Evolutionary conservation across 2,888 invertebrate genomes (phyloP), one percentile per base, ranked within the genome.

Genomic region (Lutraria lutraria): DNA sequence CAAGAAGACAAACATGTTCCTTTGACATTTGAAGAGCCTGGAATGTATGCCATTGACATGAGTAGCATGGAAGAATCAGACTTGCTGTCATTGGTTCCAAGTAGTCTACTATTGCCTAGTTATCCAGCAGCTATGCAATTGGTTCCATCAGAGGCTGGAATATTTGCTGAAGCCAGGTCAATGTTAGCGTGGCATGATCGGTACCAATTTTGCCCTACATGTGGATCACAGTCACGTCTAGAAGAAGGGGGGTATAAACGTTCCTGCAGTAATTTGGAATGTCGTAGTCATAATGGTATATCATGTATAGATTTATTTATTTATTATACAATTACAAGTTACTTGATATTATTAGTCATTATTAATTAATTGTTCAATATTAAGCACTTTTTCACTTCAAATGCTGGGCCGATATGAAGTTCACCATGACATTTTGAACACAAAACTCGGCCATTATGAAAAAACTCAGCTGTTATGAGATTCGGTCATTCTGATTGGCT

Each of bases 131-230:
- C 94, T 19, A 92, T 96, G 94, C 94, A 94, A 85, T 88, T 96
- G 86, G 91, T 93, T n/a, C 91, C 94, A 10, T 88, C 93, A 0
- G 95, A 96, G 34, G 96, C 96, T 15, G 96, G 95, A 0, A 94
- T 96, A 53, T 95, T 94, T 91, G 96, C 96, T 31, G 96, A 97
- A 89, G 96, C 97, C 6, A 92, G 96, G 60, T 95, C 96, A 0
- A 93, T 97, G 80, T 91, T 97, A 81, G 96, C 96, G 25, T 97
- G 97, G 97, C 95, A 97, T 88, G 95, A 96, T 63, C 95, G 96
- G 0, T 97, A 96, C 92, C 92, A 95, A 79, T 96, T 96, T 90
- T 97, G 97, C 94, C 96, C 97, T 8, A 96, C 96, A 3, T 97
- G 97, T 94, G 97, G 96, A 8, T 93, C 94, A 25, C 89, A 93